Evolutionary conservation across 2,113 vertebrate species (phyloP).

Genomic region (Kryptolebias marmoratus): DNA sequence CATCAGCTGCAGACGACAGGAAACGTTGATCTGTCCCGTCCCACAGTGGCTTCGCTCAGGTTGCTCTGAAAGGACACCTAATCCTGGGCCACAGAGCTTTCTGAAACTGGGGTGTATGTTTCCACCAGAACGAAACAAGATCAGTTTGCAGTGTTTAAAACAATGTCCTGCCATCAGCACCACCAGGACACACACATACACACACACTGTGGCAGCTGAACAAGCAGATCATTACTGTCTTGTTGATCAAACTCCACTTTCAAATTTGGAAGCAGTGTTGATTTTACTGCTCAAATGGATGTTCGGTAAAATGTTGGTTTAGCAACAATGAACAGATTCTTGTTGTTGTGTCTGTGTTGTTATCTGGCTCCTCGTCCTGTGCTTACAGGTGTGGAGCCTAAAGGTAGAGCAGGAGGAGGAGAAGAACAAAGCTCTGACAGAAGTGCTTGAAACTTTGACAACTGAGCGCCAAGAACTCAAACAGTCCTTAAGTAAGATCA

Average conservation of each 20-base stretch:
- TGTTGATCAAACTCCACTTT: constrained; percentile 17
- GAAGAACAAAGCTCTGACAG: constrained; percentile 93
- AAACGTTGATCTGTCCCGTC: constrained; percentile 59
- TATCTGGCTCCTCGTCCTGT: constrained; percentile 21
- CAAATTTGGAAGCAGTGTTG: not conserved
- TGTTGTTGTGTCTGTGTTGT: not conserved
- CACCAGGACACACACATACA: constrained; percentile 4
- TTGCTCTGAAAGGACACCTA: constrained; percentile 69
- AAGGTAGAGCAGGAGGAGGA: constrained; percentile 93
- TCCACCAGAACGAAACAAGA: constrained; percentile 64
- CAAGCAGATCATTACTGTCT: constrained; percentile 15
- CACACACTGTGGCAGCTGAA: not conserved
- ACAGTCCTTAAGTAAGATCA: constrained; percentile 80
- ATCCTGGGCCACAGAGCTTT: constrained; percentile 51
- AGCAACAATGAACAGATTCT: not conserved
- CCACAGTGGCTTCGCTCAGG: constrained; percentile 59
- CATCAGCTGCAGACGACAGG: constrained; percentile 35
- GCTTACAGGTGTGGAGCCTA: constrained; percentile 89
- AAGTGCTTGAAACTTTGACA: constrained; percentile 89
- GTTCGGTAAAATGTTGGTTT: not conserved
- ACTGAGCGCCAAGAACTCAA: constrained; percentile 88
- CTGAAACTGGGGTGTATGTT: constrained; percentile 71
- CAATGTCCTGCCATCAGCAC: constrained; percentile 50
- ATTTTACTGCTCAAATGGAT: not conserved
- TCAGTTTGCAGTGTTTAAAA: constrained; percentile 50